Conservation (phyloP, 1,140 invertebrate genomes). For the Procambarus virginalis region DNA sequence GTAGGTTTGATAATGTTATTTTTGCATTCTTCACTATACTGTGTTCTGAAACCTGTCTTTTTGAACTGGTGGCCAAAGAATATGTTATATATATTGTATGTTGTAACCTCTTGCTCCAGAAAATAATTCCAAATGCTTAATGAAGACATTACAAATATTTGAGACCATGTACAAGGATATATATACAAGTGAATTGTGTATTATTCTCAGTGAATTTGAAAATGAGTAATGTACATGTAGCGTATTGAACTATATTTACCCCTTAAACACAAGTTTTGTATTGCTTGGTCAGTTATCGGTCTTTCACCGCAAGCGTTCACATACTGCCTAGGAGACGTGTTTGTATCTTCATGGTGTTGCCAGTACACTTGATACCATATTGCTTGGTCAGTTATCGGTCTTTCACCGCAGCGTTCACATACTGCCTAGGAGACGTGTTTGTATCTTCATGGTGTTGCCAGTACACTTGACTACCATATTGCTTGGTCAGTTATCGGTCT, state of each 20-base stretch:
- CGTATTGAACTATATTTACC: not conserved
- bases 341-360: not conserved
- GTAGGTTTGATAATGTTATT: no score
- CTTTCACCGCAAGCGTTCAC: conserved; percentile 17
- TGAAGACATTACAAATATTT: not conserved
- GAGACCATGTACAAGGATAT: no score
- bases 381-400: conserved; percentile 5
- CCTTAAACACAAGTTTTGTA: not conserved
- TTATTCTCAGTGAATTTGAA: not conserved
- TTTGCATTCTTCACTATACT: no score
- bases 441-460: not conserved
- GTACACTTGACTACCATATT: no score
- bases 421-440: conserved; percentile 6
- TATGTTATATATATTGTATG: not conserved
- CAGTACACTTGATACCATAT: no score
- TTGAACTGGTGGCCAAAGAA: no score
- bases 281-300: conserved; percentile 4
- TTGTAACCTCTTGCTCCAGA: not conserved
- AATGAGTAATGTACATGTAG: not conserved
- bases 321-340: conserved; percentile 7
- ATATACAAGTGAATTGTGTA: not conserved
- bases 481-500: no score
- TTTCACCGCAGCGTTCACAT: conserved; percentile 20
- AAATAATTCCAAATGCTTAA: not conserved
- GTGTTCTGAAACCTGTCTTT: no score